A percentile compares a stretch with the other conserved stretches of the same genome.
Conservation (phyloP, 2,113 vertebrate genomes). For the Cromileptes altivelis region DNA sequence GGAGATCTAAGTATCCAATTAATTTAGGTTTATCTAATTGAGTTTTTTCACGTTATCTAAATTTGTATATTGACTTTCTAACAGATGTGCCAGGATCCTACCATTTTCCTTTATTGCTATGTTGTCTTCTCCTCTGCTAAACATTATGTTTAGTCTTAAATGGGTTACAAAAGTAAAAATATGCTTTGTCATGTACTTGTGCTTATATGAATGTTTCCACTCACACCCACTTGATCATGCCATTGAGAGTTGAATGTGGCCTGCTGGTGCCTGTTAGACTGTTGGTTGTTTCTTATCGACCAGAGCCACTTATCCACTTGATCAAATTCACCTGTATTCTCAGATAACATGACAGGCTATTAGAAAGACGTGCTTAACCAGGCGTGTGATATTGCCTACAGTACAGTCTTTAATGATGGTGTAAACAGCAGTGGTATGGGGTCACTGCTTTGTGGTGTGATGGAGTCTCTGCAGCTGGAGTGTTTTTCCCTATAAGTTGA, state of each 20-base stretch:
- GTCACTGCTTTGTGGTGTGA: slow-evolving; percentile 16
- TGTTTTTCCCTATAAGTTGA: neutral
- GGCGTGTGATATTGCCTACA: slow-evolving; percentile 49
- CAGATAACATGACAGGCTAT: slow-evolving; percentile 68
- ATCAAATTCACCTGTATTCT: slow-evolving; percentile 66
- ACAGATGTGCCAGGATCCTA: neutral
- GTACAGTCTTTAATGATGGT: slow-evolving; percentile 56
- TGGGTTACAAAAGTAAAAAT: neutral
- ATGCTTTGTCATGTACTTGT: neutral
- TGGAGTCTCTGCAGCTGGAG: neutral
- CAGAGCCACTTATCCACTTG: slow-evolving; percentile 41
- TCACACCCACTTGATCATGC: neutral
- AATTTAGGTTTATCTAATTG: neutral
- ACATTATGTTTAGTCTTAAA: neutral
- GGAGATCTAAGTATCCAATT: slow-evolving; percentile 4
- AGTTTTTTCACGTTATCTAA: slow-evolving; percentile 6
- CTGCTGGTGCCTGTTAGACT: slow-evolving; percentile 2
- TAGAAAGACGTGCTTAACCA: slow-evolving; percentile 65
- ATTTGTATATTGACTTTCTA: neutral
- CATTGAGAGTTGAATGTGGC: slow-evolving; percentile 3
- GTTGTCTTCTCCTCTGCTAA: neutral
- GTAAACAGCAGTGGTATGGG: slow-evolving; percentile 42
- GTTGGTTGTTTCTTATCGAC: slow-evolving; percentile 42
- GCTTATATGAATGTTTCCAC: neutral
- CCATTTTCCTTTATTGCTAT: neutral